Base-by-base conservation (phyloP, 2,113 vertebrate species). In the Hippolais icterina region DNA sequence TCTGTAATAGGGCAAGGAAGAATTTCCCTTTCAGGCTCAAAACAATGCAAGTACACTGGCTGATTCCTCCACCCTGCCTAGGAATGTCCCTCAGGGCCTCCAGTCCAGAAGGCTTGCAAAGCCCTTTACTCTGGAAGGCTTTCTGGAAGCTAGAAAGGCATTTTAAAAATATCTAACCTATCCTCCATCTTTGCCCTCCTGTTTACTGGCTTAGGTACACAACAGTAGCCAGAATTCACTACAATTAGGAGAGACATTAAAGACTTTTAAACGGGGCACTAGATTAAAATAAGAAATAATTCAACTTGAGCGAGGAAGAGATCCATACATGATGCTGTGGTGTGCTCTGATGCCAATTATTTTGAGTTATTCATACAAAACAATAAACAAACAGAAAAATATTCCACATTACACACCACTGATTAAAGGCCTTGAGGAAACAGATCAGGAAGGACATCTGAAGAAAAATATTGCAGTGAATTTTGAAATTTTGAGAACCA, bases 401-500 rank as follows among this genome's bases (percentile, higher is more conserved):
- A 68, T 15, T 89, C 20, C 53, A 22, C 76, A 78, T 81, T 68
- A 83, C 83, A 91, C 83, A 68, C 79, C 54, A 87, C 15, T 94
- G 95, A 96, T 63, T 68, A 92, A 95, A 91, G 86, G 83, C 88
- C 66, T 80, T 14, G 52, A 87, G 70, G 76, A 91, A 83, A 78
- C 3, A 54, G 83, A 77, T 52, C 41, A 50, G 39, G 11, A 64
- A 61, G 49, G 29, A 37, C 20, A 83, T 66, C 20, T 87, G 50
- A 89, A 70, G 74, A 83, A 87, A 90, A 83, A 89, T 20, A 91
- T 13, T 50, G 57, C 54, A 68, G 37, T 63, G 60, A 93, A 72
- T 95, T 93, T 93, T 94, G 52, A 60, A 83, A 68, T 95, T 93
- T 94, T 93, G 44, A 74, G 54, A 92, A 86, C 39, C 49, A 87